These are phyloP conservation scores for Drosophila mojavensis DNA, from an alignment of 1,140 invertebrate species.

Conservation along the genomic window DNA sequence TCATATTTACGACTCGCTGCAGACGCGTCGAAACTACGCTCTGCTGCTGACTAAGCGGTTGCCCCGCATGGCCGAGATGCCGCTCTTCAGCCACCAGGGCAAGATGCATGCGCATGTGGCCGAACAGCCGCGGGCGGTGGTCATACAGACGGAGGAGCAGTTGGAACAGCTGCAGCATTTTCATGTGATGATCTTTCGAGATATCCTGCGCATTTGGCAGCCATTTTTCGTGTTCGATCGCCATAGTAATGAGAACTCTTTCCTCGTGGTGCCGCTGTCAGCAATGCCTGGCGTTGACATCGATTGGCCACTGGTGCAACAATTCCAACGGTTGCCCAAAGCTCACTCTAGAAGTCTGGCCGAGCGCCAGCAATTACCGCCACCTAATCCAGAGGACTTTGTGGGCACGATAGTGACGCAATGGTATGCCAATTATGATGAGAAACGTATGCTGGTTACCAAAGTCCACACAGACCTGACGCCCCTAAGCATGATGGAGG, in stretches of 20 bases:
- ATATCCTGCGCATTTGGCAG: slow-evolving; percentile 91
- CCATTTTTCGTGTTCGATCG: slow-evolving; percentile 90
- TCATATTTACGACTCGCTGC: slow-evolving; percentile 79
- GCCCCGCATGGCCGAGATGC: slow-evolving; percentile 89
- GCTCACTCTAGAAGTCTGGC: slow-evolving; percentile 71
- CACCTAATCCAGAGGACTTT: slow-evolving; percentile 87
- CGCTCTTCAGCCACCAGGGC: slow-evolving; percentile 93
- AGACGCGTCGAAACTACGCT: slow-evolving; percentile 84
- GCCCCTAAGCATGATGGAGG: slow-evolving; percentile 93
- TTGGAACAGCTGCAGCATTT: slow-evolving; percentile 84
- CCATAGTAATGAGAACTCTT: slow-evolving; percentile 87
- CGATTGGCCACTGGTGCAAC: slow-evolving; percentile 85
- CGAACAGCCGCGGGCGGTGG: slow-evolving; percentile 85
- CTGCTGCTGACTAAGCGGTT: slow-evolving; percentile 86
- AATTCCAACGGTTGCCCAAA: slow-evolving; percentile 67
- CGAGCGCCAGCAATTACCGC: slow-evolving; percentile 85
- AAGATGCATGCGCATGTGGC: slow-evolving; percentile 87
- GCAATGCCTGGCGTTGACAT: slow-evolving; percentile 9
- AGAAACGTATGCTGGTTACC: slow-evolving; percentile 91
- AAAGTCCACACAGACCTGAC: slow-evolving; percentile 91
- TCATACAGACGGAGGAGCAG: slow-evolving; percentile 86
- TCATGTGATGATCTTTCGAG: slow-evolving; percentile 88
- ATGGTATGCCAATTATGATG: slow-evolving; percentile 90
- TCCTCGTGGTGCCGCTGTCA: slow-evolving; percentile 90
- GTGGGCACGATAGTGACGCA: slow-evolving; percentile 92